phyloP scores from a whole-genome alignment of 2,113 vertebrate genomes.

The Castor canadensis region DNA sequence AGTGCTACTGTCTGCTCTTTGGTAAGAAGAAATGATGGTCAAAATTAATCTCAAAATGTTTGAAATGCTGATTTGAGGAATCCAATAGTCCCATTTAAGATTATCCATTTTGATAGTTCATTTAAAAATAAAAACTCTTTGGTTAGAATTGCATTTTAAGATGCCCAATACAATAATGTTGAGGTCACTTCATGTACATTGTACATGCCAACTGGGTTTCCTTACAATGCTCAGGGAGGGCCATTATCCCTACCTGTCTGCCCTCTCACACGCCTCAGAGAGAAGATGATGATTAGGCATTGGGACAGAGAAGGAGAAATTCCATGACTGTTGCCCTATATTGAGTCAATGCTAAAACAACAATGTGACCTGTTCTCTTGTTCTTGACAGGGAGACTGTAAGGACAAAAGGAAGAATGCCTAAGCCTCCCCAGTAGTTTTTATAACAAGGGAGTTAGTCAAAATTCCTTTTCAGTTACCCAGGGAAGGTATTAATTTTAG shows the following conservation, averaged over 20 bases:
- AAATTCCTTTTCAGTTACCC: background rate
- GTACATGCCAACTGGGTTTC: background rate
- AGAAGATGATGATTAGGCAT: background rate
- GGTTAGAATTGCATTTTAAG: background rate
- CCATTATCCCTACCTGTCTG: background rate
- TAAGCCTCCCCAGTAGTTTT: background rate
- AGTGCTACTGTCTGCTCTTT: background rate
- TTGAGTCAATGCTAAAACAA: background rate
- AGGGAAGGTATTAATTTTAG: constrained; percentile 24
- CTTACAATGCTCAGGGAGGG: background rate
- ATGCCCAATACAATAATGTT: background rate
- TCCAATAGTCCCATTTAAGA: background rate
- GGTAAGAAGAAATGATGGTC: background rate
- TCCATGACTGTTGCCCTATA: background rate
- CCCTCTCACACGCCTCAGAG: background rate
- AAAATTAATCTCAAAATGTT: background rate
- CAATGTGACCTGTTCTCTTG: background rate
- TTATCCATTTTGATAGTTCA: background rate
- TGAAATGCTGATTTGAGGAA: constrained; percentile 8
- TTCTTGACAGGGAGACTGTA: background rate
- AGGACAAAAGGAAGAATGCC: background rate
- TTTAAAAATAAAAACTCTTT: no score
- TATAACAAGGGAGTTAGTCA: background rate
- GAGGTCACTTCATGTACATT: accelerated
- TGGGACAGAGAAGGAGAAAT: background rate